phyloP scores from a whole-genome alignment of 2,113 vertebrate genomes.

The Leptosomus discolor region DNA sequence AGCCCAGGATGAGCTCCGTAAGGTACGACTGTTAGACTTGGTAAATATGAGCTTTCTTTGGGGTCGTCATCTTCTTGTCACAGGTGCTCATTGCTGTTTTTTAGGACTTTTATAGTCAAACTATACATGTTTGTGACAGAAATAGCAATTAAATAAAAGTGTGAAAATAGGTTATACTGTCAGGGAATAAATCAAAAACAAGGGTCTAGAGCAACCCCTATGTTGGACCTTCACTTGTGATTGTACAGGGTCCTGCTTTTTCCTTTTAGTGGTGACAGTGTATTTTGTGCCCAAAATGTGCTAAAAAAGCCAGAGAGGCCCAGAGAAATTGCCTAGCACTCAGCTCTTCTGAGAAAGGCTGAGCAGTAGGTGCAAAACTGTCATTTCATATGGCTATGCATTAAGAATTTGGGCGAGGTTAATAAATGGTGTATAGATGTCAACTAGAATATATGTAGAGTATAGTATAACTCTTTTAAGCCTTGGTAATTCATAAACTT shows the following conservation, averaged over 20 bases:
- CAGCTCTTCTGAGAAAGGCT: not conserved
- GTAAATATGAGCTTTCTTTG: not conserved
- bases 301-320: not conserved
- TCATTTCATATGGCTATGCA: not conserved
- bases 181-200: not conserved
- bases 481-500: not conserved
- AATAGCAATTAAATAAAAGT: not conserved
- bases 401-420: not conserved
- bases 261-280: not conserved
- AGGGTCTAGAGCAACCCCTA: not conserved
- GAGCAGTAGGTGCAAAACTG: not conserved
- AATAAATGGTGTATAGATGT: not conserved
- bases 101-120: not conserved
- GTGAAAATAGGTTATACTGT: not conserved
- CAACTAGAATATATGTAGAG: not conserved
- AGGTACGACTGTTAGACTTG: fast-evolving
- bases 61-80: not conserved
- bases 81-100: not conserved
- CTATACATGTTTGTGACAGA: not conserved
- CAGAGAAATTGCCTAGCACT: not conserved
- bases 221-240: not conserved
- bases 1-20: fast-evolving
- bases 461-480: not conserved
- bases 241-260: not conserved
- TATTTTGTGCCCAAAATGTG: not conserved